Conservation (phyloP, 2,113 vertebrate species). For the Orycteropus afer region DNA sequence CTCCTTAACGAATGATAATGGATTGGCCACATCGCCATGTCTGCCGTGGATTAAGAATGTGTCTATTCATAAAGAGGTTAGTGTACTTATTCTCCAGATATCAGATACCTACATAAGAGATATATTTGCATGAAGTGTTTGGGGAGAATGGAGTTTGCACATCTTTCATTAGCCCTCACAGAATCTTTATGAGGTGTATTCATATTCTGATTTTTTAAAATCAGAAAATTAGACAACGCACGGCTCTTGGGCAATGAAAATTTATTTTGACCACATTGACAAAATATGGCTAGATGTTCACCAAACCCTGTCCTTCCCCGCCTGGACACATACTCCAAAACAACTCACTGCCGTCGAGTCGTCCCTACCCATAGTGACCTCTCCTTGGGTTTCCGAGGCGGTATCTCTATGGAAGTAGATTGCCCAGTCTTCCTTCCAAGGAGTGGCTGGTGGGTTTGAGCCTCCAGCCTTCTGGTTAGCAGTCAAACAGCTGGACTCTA, state of each 20-base stretch:
- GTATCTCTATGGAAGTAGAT: too few relatives aligned
- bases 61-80: constrained; percentile 61
- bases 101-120: background rate
- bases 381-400: too few relatives aligned
- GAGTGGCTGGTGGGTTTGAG: too few relatives aligned
- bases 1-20: constrained; percentile 57
- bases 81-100: constrained; percentile 55
- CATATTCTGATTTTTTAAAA: constrained; percentile 23
- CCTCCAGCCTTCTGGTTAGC: too few relatives aligned
- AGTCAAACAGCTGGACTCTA: background rate
- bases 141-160: constrained; percentile 8
- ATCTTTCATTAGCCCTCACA: constrained; percentile 44
- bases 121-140: background rate
- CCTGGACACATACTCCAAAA: background rate
- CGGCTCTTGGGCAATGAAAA: constrained; percentile 8
- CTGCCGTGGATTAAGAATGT: constrained; percentile 65
- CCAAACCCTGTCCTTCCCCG: background rate
- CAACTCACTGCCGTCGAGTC: too few relatives aligned
- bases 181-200: background rate
- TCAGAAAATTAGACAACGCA: background rate
- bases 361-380: too few relatives aligned
- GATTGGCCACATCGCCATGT: constrained; percentile 44
- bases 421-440: too few relatives aligned
- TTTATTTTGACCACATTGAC: background rate
- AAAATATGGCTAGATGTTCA: background rate